Percentiles rank a stretch among this genome's conserved stretches.
Evolutionary conservation across 2,113 vertebrate species (phyloP).

Genomic region (Clinocottus analis): DNA sequence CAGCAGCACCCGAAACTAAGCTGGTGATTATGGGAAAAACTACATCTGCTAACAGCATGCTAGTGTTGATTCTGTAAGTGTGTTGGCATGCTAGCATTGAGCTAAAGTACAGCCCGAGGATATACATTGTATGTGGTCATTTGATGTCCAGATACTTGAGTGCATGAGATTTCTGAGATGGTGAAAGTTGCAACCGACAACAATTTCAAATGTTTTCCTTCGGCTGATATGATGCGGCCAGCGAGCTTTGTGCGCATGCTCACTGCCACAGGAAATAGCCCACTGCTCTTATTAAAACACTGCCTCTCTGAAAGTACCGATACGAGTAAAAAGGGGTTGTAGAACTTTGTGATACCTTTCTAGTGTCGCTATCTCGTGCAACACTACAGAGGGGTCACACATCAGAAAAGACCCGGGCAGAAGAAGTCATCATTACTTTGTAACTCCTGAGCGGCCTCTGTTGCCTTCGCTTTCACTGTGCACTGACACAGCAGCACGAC

Average conservation of each 20-base stretch:
- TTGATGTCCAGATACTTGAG: background rate
- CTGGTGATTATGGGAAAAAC: background rate
- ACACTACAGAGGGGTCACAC: background rate
- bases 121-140: background rate
- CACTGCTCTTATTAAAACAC: too few relatives aligned
- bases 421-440: slow-evolving; percentile 32
- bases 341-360: background rate
- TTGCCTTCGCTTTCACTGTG: slow-evolving; percentile 31
- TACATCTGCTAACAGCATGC: background rate
- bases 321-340: background rate
- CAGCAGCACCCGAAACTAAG: background rate
- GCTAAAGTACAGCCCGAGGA: background rate
- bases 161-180: too few relatives aligned
- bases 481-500: slow-evolving; percentile 39
- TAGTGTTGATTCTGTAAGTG: background rate
- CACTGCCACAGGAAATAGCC: too few relatives aligned
- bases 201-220: too few relatives aligned
- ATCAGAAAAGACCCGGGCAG: slow-evolving; percentile 7
- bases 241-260: too few relatives aligned
- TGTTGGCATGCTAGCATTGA: background rate
- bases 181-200: too few relatives aligned
- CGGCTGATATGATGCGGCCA: too few relatives aligned
- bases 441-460: background rate
- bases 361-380: background rate
- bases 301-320: background rate